A percentile compares a stretch with the other conserved stretches of the same genome.
These are phyloP conservation scores for Mycteria americana DNA, from an alignment of 2,797 vertebrate genomes.

Conservation along the genomic window DNA sequence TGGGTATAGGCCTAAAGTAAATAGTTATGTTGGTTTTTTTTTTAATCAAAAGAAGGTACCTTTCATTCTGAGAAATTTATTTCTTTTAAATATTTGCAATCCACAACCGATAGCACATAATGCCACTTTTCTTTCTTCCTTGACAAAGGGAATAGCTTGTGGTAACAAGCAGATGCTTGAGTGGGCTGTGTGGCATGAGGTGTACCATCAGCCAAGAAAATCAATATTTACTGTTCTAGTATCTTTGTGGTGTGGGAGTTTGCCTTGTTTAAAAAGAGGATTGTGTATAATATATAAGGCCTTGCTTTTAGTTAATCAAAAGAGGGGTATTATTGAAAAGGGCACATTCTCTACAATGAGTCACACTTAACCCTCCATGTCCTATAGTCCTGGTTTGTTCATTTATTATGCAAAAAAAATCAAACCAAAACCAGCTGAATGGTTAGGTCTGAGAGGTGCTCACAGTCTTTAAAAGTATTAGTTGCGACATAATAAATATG, in stretches of 20 bases:
- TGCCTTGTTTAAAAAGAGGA: slow-evolving; percentile 69
- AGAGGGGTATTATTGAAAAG: slow-evolving; percentile 31
- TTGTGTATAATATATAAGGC: slow-evolving; percentile 56
- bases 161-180: slow-evolving; percentile 75
- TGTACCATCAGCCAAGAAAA: slow-evolving; percentile 73
- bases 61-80: slow-evolving; percentile 83
- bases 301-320: slow-evolving; percentile 55
- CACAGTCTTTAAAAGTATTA: not conserved
- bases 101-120: slow-evolving; percentile 72
- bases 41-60: slow-evolving; percentile 73
- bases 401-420: not conserved
- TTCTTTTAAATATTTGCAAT: slow-evolving; percentile 87
- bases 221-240: slow-evolving; percentile 85
- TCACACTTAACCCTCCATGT: slow-evolving; percentile 18
- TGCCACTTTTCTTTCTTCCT: slow-evolving; percentile 72
- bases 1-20: slow-evolving; percentile 70
- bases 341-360: not conserved
- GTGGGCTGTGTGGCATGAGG: slow-evolving; percentile 68
- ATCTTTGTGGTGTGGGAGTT: slow-evolving; percentile 75
- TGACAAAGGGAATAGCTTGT: slow-evolving; percentile 69
- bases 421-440: not conserved
- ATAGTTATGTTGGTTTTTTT: slow-evolving; percentile 53
- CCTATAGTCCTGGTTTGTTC: not conserved
- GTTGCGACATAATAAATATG: not conserved
- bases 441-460: not conserved